Evolutionary conservation across 2,113 vertebrate genomes (phyloP), one percentile per base, ranked within the genome.

Genomic region (Amphiprion ocellaris): DNA sequence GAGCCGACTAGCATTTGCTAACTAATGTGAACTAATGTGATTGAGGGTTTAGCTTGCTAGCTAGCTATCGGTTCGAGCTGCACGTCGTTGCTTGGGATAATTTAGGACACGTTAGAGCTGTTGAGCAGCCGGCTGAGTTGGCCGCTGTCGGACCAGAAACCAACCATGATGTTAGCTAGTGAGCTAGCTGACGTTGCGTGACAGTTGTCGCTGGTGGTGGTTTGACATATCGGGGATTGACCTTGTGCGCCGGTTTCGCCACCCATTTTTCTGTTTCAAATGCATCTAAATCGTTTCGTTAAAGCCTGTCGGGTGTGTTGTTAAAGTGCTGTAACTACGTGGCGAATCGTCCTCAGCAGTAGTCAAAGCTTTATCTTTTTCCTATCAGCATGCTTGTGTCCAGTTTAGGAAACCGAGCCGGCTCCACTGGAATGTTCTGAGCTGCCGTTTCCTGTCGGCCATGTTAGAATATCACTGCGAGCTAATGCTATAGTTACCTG

Each of bases 381-480:
- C 59, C 41, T 77, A 56, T 72, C 55, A 24, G 59, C 70, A 56
- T 33, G 73, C 63, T 30, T 50, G 71, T 81, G 88, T 86, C 79
- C 84, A 79, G 66, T 81, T 86, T 52, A 74, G 84, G 84, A 86
- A 86, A 82, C 75, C 80, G 85, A 91, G 87, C 94, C 94, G 93
- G 94, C 90, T 93, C 90, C 91, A 58, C 91, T 93, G 93, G 94
- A 94, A 94, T 93, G 90, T 92, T 91, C 91, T 69, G 71, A 68
- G 85, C 88, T 89, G 87, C 87, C 84, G 62, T 91, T 93, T 94
- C 90, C 92, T 88, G 90, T 93, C 92, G 89, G 92, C 93, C 93
- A 93, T 94, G 89, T 94, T 92, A 90, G 81, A 91, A 75, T 77
- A 72, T 66, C 49, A 67, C 69, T 54, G 75, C 62, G 55, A 74